Evolutionary conservation across 2,113 vertebrate genomes (phyloP).

Genomic region (Silurus asotus): DNA sequence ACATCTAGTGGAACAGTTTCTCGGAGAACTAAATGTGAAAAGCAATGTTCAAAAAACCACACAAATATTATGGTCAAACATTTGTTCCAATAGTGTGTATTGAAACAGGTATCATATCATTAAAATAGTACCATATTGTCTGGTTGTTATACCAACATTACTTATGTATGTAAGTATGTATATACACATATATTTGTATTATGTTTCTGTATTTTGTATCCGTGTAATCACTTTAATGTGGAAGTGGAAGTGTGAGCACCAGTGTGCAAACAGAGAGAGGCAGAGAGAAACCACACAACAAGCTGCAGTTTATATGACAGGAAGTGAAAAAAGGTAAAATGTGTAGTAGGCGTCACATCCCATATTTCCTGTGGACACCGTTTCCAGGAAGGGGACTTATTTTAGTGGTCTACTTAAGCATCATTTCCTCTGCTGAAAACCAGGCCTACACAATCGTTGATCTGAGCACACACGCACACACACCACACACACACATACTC

Average conservation of each 20-base stretch:
- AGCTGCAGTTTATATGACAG: conserved; percentile 19
- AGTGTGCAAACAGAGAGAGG: neutral
- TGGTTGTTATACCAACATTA: no score
- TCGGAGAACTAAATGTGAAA: no score
- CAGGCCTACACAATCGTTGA: neutral
- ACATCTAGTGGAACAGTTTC: no score
- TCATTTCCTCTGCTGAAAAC: conserved; percentile 33
- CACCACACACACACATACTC: neutral
- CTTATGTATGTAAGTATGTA: no score
- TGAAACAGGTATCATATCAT: no score
- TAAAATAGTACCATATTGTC: no score
- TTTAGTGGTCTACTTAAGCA: conserved; percentile 30
- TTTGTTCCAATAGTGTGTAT: no score
- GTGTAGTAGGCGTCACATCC: conserved; percentile 37
- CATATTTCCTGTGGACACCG: conserved; percentile 45
- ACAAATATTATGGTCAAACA: no score
- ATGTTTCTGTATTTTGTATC: neutral
- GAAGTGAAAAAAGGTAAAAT: conserved; percentile 46
- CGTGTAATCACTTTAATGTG: neutral
- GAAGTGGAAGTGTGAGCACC: neutral
- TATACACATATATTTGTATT: no score
- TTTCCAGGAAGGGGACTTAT: conserved; percentile 43
- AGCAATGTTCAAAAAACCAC: no score
- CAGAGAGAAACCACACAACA: conserved; percentile 16
- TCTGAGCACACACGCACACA: neutral